Conservation (phyloP, 2,888 invertebrate species). For the Hypomecis punctinalis region DNA sequence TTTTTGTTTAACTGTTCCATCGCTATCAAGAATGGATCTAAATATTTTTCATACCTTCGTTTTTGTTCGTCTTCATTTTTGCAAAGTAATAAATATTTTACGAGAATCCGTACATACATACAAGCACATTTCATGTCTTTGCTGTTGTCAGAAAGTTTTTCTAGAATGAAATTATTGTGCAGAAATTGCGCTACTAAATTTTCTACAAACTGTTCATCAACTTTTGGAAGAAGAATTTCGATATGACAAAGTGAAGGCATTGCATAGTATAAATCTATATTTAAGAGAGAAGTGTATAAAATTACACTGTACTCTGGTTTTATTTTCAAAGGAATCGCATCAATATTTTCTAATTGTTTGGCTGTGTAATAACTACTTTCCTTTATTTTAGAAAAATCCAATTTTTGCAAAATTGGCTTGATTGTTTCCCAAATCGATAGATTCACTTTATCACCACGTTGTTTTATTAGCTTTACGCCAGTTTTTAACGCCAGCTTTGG, state of each 20-base stretch:
- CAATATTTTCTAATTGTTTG: slow-evolving; percentile 6
- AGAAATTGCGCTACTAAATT: slow-evolving; percentile 46
- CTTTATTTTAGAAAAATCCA: slow-evolving; percentile 43
- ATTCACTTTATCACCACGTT: slow-evolving; percentile 40
- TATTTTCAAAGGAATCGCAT: slow-evolving; percentile 48
- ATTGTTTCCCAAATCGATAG: slow-evolving; percentile 54
- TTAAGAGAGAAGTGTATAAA: slow-evolving; percentile 46
- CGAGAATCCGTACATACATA: slow-evolving; percentile 51
- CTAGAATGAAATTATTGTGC: slow-evolving; percentile 39
- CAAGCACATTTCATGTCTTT: slow-evolving; percentile 16
- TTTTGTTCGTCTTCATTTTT: slow-evolving; percentile 47
- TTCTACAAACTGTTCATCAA: slow-evolving; percentile 47
- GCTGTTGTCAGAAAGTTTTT: slow-evolving; percentile 24
- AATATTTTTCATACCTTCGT: slow-evolving; percentile 46
- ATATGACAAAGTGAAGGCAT: slow-evolving; percentile 48
- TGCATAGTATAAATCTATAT: slow-evolving; percentile 32
- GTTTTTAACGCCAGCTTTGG: slow-evolving; percentile 54
- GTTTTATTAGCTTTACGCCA: slow-evolving; percentile 49
- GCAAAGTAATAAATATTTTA: slow-evolving; percentile 57
- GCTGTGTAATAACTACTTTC: slow-evolving; percentile 26
- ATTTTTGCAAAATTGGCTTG: slow-evolving; percentile 48
- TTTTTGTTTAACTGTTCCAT: slow-evolving; percentile 37
- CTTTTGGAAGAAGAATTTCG: slow-evolving; percentile 47
- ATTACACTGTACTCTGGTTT: slow-evolving; percentile 56
- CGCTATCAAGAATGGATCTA: slow-evolving; percentile 49